phyloP scores from a whole-genome alignment of 2,797 vertebrate genomes.

The Cygnus olor region DNA sequence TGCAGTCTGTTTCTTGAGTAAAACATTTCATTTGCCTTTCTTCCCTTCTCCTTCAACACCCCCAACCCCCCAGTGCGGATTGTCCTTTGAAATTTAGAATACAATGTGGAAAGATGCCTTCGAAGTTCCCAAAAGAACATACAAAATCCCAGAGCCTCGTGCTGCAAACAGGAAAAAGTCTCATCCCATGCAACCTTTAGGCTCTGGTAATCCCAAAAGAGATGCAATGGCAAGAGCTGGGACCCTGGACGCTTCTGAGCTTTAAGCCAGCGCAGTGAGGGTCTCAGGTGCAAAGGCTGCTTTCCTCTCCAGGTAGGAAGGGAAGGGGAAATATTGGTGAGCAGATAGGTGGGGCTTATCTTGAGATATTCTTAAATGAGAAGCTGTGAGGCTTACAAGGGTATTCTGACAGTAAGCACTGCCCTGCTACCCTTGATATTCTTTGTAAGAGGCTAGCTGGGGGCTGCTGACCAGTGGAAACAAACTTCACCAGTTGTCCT shows the following conservation, averaged over 20 bases:
- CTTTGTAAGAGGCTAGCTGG: neutral
- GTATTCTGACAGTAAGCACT: neutral
- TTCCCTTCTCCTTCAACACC: neutral
- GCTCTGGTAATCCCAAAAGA: neutral
- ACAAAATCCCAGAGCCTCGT: neutral
- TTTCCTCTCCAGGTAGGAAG: neutral
- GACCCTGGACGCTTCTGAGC: neutral
- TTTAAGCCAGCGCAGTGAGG: neutral
- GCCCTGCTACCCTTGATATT: neutral
- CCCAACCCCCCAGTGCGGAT: neutral
- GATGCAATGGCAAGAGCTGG: neutral
- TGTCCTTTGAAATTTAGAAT: conserved; percentile 3
- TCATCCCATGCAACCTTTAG: neutral
- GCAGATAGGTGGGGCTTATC: neutral
- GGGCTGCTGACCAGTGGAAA: neutral
- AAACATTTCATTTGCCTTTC: neutral
- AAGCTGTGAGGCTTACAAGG: neutral
- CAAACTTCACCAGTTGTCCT: neutral
- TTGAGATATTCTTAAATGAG: neutral
- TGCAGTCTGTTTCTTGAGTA: neutral
- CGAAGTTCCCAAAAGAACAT: neutral
- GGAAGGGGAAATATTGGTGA: neutral
- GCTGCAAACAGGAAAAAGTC: neutral
- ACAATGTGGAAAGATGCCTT: neutral
- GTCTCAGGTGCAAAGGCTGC: neutral